Conservation (phyloP, 2,888 invertebrate species). For the Drosophila nigritarsus region DNA sequence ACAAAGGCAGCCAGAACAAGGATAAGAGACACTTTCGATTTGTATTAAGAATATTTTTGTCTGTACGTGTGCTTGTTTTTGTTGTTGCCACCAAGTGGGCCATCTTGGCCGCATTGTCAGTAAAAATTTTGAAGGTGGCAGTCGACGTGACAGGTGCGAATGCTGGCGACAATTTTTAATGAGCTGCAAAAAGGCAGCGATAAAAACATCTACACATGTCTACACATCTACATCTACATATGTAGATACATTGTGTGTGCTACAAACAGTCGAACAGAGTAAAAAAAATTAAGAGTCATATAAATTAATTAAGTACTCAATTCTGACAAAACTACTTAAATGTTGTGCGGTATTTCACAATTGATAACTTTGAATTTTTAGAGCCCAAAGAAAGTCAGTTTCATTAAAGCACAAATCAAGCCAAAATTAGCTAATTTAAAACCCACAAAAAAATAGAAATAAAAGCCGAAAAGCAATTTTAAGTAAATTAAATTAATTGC, state of each 20-base stretch:
- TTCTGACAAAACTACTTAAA: slow-evolving; percentile 9
- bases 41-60: slow-evolving; percentile 44
- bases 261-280: neutral
- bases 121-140: slow-evolving; percentile 75
- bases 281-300: slow-evolving; percentile 33
- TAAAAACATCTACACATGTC: slow-evolving; percentile 1
- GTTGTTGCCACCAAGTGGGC: slow-evolving; percentile 31
- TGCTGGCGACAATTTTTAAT: slow-evolving; percentile 77
- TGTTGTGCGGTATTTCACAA: neutral
- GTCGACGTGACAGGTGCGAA: slow-evolving; percentile 73
- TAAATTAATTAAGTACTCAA: slow-evolving; percentile 32
- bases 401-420: slow-evolving; percentile 12
- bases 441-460: neutral
- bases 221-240: too few relatives aligned
- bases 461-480: slow-evolving; percentile 10
- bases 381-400: neutral
- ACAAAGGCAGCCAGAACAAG: slow-evolving; percentile 61
- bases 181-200: slow-evolving; percentile 75
- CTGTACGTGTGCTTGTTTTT: slow-evolving; percentile 16
- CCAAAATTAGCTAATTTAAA: slow-evolving; percentile 16
- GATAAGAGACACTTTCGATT: slow-evolving; percentile 72
- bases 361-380: neutral
- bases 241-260: neutral
- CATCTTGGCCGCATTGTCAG: slow-evolving; percentile 68
- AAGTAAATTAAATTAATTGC: slow-evolving; percentile 50